Percentiles rank a stretch among this genome's conserved stretches.
Evolutionary conservation across 2,113 vertebrate genomes (phyloP).

Genomic region (Melanotaenia duboulayi): DNA sequence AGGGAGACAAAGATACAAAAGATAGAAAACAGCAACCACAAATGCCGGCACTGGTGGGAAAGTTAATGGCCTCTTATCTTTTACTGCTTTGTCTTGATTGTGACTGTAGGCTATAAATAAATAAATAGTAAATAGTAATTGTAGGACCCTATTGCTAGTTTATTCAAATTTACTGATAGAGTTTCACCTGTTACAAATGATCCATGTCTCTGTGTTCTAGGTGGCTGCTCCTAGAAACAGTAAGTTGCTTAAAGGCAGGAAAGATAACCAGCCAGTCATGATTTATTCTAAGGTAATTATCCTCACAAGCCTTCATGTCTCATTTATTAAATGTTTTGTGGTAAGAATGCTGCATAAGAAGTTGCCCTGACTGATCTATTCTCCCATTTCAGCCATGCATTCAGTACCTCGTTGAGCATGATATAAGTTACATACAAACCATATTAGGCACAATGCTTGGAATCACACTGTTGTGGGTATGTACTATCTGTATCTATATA

Average conservation of each 20-base stretch:
- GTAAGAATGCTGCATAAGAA: neutral
- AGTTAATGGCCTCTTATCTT: no score
- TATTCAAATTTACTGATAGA: neutral
- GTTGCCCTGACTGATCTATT: neutral
- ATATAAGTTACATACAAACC: rapidly evolving
- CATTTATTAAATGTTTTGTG: neutral
- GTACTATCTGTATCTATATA: slow-evolving; percentile 11
- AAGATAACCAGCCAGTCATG: slow-evolving; percentile 14
- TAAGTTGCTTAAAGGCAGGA: neutral
- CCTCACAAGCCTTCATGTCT: neutral
- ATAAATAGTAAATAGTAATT: no score
- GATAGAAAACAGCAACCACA: no score
- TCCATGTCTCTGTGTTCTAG: slow-evolving; percentile 13
- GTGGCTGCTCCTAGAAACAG: slow-evolving; percentile 46
- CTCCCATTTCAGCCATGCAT: slow-evolving; percentile 60
- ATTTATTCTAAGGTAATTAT: slow-evolving; percentile 60
- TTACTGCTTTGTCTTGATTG: no score
- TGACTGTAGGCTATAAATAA: no score
- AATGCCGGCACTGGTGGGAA: no score
- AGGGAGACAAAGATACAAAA: no score
- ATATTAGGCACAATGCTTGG: neutral
- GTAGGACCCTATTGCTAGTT: neutral
- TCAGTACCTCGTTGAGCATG: neutral
- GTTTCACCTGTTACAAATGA: neutral
- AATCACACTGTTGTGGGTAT: slow-evolving; percentile 56